Base-by-base conservation (phyloP, 2,797 vertebrate species). In the Microhierax caerulescens region DNA sequence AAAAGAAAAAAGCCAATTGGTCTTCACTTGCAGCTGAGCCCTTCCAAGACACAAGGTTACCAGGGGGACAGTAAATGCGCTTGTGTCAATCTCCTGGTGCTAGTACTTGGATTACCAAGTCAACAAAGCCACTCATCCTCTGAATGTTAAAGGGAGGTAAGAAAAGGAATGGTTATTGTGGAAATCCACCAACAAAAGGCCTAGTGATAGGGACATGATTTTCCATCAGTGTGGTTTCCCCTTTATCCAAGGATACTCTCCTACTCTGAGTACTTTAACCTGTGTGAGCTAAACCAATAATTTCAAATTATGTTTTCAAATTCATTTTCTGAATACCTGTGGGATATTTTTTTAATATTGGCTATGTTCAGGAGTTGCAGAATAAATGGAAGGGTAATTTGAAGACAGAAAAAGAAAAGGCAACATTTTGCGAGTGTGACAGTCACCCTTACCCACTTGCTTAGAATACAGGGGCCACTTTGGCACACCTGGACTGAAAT, bases 271-370 rank as follows among this genome's bases (percentile, higher is more conserved):
- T 65, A 6, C 12, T 92, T 81, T 59, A 88, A 68, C 27, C 6
- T 0, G 0, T 34, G 13, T 51, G 32, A 96, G 24, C 13, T 87
- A 89, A 92, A 73, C 22, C 36, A 76, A 3, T 41, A 28, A 70
- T 87, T 95, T 87, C 18, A 74, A 85, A 45, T 77, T 60, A 14
- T 13, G 47, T 79, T 92, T 93, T 89, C n/a, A 24, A 60, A 65
- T 14, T 57, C 1, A 5, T 73, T 78, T 92, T 50, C 50, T 84
- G 30, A 87, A 51, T 25, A 59, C n/a, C 9, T 56, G 41, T 51
- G 65, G 36, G 24, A 10, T 30, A 28, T 20, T 72, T 92, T 92
- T 84, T 13, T 21, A 84, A 69, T 45, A 81, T 1, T 83, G 30
- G 6, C 9, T 83, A 10, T 14, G 2, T 50, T 84, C 22, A 86